Base-by-base conservation (phyloP, 2,113 vertebrate species). In the Cacatua alba region DNA sequence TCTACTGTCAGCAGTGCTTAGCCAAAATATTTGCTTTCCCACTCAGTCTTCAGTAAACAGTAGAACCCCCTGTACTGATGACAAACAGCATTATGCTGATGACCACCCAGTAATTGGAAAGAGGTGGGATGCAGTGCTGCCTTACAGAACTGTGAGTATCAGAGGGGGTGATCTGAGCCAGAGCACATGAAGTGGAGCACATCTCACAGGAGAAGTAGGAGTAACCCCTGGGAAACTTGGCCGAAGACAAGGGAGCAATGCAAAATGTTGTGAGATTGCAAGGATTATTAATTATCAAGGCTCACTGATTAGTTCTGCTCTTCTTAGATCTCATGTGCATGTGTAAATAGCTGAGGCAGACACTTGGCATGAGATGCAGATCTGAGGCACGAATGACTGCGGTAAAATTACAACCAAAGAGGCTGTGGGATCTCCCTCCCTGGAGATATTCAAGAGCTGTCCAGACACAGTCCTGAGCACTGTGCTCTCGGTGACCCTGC, bases 21-120 rank as follows among this genome's bases (percentile, higher is more conserved):
- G 49, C 13, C 43, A 90, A 71, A 68, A 41, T 67, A 71, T 91
- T 95, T 94, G 65, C 81, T 86, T 97, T 93, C 68, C 24, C 8
- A 0, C 20, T 74, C 78, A 67, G 39, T 70, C 69, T 92, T 88
- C 37, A 48, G 57, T 43, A 86, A 91, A 92, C 10, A 78, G 60
- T 16, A 88, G 55, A 63, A 19, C 9, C 4, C 37, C 24, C 29
- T 4, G 19, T 39, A 72, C 44, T 2, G 4, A 55, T 33, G 82
- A 53, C 1, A 5, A 95, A 84, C 37, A 69, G 41, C 10, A 24
- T 74, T 86, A 70, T 46, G 69, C 70, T 89, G 74, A 85, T 84
- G 69, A 65, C 59, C 11, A 5, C 37, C 5, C 28, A 28, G 25
- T 70, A 77, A 68, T 1, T 69, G 78, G 51, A 81, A 91, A 29